Base-by-base conservation (phyloP, 2,113 vertebrate species). In the Callipepla squamata region DNA sequence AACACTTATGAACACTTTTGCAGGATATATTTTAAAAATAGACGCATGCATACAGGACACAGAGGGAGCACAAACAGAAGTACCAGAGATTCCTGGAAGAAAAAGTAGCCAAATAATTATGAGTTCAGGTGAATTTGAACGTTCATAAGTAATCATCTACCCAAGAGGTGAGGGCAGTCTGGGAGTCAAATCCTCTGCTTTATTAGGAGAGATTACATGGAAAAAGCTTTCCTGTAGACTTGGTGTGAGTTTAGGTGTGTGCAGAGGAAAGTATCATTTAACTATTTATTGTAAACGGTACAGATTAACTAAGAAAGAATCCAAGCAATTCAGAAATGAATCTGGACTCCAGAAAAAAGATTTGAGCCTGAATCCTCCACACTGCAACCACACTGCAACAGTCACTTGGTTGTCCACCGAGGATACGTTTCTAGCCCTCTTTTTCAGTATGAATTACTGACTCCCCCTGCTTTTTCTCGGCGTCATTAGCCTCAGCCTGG, bases 11-110 rank as follows among this genome's bases (percentile, higher is more conserved):
- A 28, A 40, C 40, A 63, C 36, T 76, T 20, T 18, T 18, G 65
- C 51, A 61, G 32, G 2, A 1, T 19, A 9, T 38, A 4, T 30
- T 58, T 4, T 3, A 32, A 20, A 79, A 44, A 36, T 10, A 50
- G 11, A 2, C 28, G 23, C 0, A 0, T 66, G 13, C 6, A 11
- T 47, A 15, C 1, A 30, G 9, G 21, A 19, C 16, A 79, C 5
- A 58, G 11, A 23, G 9, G 50, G 18, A 86, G 13, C 38, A 63
- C 32, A 75, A 25, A 59, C 9, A 74, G 57, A 69, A 61, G 20
- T 11, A 55, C 7, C 16, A 63, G 38, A 68, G 23, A 61, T 58
- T 57, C 4, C 42, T 66, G 40, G 51, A 62, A 84, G 36, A 62
- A 84, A 80, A 94, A 11, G 13, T 48, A 90, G 50, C 3, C 20